Conservation (phyloP, 2,888 invertebrate species). For the Conops quadrifasciatus region DNA sequence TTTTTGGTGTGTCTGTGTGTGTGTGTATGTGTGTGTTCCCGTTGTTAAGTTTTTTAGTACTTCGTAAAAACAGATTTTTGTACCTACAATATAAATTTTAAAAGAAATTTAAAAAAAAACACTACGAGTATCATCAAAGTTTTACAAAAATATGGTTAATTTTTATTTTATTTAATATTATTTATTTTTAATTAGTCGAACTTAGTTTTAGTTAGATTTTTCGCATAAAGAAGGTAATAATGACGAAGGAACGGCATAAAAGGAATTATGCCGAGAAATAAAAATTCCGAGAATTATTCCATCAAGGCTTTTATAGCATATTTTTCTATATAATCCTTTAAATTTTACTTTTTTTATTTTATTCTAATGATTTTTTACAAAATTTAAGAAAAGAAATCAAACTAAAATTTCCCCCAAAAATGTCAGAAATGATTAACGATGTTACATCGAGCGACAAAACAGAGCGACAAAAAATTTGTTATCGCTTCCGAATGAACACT, state of each 20-base stretch:
- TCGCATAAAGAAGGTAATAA: background rate
- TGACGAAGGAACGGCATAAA: background rate
- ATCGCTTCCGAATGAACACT: slow-evolving; percentile 21
- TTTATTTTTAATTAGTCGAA: background rate
- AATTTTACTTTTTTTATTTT: background rate
- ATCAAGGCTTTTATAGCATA: too few relatives aligned
- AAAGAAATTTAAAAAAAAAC: background rate
- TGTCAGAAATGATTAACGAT: slow-evolving; percentile 22
- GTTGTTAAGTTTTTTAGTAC: background rate
- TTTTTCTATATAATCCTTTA: background rate
- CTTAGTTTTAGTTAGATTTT: background rate
- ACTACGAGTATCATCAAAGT: background rate
- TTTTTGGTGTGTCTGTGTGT: slow-evolving; percentile 1
- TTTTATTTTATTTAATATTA: background rate
- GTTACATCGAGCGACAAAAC: background rate
- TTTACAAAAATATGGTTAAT: background rate
- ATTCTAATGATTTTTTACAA: background rate
- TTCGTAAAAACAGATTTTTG: background rate
- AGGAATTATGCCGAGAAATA: too few relatives aligned
- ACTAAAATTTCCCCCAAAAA: background rate
- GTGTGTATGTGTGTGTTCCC: background rate
- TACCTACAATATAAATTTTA: background rate
- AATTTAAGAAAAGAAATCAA: background rate
- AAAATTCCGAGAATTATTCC: too few relatives aligned
- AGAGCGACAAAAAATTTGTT: slow-evolving; percentile 10